A percentile compares a stretch with the other conserved stretches of the same genome.
Evolutionary conservation across 2,113 vertebrate species (phyloP).

Genomic region (Galeopterus variegatus): DNA sequence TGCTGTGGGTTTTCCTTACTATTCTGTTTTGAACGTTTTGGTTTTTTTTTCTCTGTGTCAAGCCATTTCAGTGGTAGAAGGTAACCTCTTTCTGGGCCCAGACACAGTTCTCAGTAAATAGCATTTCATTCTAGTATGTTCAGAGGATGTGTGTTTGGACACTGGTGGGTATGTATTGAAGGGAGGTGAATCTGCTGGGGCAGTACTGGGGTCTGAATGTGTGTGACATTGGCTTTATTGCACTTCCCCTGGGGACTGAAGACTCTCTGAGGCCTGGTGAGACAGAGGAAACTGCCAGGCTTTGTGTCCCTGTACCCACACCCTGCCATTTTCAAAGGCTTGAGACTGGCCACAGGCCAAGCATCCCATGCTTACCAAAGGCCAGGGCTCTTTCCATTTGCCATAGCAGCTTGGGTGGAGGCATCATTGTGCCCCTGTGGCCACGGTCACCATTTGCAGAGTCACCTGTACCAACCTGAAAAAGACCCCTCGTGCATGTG

Average conservation of each 20-base stretch:
- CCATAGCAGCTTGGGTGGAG: rapidly evolving
- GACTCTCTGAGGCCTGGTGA: not conserved
- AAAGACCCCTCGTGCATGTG: not conserved
- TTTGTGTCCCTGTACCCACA: not conserved
- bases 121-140: not conserved
- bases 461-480: not conserved
- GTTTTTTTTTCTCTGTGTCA: not conserved
- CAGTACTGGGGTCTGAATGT: not conserved
- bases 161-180: too few species aligned
- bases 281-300: not conserved
- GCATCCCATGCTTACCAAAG: not conserved
- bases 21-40: not conserved
- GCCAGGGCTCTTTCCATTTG: not conserved
- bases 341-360: not conserved
- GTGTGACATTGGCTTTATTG: not conserved
- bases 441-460: not conserved
- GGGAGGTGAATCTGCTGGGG: not conserved
- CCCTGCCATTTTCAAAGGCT: not conserved
- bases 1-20: not conserved
- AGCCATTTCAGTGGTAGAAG: constrained; percentile 10
- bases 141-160: not conserved
- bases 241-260: not conserved
- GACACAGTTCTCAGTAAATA: not conserved
- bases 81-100: not conserved
- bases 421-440: too few species aligned